Percentiles rank a stretch among this genome's conserved stretches.
These are phyloP conservation scores for Lemur catta DNA, from an alignment of 2,797 vertebrate species.

Conservation along the genomic window DNA sequence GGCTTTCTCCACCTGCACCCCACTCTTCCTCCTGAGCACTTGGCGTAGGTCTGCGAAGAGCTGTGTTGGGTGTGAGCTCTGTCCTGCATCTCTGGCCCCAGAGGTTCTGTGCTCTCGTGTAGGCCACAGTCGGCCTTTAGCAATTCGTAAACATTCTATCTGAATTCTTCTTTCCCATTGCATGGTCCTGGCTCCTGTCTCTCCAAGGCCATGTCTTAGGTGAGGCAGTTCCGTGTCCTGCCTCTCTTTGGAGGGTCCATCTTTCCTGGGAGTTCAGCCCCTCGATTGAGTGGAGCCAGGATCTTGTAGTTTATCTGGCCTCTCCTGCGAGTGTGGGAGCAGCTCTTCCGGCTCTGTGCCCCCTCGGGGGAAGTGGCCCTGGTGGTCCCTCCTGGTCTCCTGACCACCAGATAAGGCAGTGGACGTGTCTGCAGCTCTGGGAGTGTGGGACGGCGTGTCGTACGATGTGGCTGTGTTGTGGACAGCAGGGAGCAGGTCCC, in stretches of 20 bases:
- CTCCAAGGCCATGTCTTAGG: neutral
- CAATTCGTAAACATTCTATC: neutral
- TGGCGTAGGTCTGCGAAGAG: neutral
- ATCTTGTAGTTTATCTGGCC: neutral
- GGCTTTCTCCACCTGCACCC: neutral
- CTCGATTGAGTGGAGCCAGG: too few species aligned
- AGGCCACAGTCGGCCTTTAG: neutral
- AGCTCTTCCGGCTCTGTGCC: neutral
- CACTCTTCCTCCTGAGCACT: fast-evolving
- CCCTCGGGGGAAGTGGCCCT: fast-evolving
- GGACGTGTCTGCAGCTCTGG: neutral
- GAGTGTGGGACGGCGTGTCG: fast-evolving
- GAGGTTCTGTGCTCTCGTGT: neutral
- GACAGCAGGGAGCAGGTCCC: neutral
- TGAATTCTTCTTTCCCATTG: neutral
- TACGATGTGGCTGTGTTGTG: neutral
- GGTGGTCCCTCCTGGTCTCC: neutral
- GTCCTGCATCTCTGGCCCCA: neutral
- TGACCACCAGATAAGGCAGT: neutral
- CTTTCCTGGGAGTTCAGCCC: neutral
- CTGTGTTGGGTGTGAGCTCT: neutral
- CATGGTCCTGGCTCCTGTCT: neutral
- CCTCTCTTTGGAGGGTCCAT: neutral
- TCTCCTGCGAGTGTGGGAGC: fast-evolving
- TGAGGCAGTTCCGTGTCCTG: neutral